Evolutionary conservation across 2,113 vertebrate species (phyloP), one percentile per base, ranked within the genome.

Genomic region (Gila orcuttii): DNA sequence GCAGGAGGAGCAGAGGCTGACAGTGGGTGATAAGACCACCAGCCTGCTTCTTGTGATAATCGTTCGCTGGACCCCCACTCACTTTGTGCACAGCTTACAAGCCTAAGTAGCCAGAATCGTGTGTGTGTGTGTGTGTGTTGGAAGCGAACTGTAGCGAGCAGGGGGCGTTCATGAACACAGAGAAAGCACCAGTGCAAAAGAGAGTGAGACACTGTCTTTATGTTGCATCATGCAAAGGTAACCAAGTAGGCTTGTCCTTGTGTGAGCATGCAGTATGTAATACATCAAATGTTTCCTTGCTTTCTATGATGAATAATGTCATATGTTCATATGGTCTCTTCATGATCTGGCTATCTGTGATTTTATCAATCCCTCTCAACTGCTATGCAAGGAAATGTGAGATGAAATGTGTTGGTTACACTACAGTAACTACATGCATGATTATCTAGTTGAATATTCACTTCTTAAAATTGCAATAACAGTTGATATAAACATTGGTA

Each of bases 1-100:
- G 96, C 97, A 97, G 96, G 97, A 97, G 96, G 96, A 96, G 96
- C 96, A 97, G 96, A 96, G 85, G 96, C 98, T 99, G 98, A 98
- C 97, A 96, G 96, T 96, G 96, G 96, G 96, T 97, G 98, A 99
- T 99, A 99, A 99, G 97, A 95, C 96, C 95, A 96, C 95, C 97
- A 96, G 97, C 96, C 96, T 98, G 94, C 93, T 90, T 81, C 90
- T 92, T 92, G 92, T 91, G 94, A 95, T 95, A 95, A 96, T 95
- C 93, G 91, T 93, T 91, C 91, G 91, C 91, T 66, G 95, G 93
- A 95, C 94, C 93, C 92, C 88, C 91, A 91, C 90, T 93, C 93
- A 84, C 75, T 77, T 78, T 71, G 31, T 83, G 47, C 85, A 75
- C 85, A 87, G 78, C 82, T 86, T 90, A 82, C 85, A 88, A 71